Percentiles rank a stretch among this genome's conserved stretches.
These are phyloP conservation scores for Cephalophus harveyi DNA, from an alignment of 2,113 vertebrate species.

Conservation along the genomic window DNA sequence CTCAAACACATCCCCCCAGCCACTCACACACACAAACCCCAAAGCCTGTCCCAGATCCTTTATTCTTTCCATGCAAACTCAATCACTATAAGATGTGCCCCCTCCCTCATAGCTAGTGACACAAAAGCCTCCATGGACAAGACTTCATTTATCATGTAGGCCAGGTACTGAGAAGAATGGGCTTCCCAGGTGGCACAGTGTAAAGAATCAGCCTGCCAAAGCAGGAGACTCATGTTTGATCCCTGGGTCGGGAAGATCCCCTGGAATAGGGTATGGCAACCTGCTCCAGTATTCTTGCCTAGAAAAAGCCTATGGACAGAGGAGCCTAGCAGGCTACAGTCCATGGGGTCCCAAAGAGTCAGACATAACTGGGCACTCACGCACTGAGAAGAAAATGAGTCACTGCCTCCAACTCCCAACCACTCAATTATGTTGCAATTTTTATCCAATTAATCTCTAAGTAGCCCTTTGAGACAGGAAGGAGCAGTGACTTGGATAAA, in stretches of 20 bases:
- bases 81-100: not conserved
- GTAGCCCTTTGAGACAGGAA: not conserved
- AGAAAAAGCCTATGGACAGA: not conserved
- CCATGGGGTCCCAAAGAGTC: not conserved
- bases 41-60: not conserved
- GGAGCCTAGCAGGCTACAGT: not conserved
- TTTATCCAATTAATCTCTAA: conserved; percentile 13
- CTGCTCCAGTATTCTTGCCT: not conserved
- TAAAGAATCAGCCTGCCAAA: not conserved
- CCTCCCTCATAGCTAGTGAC: not conserved
- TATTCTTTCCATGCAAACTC: not conserved
- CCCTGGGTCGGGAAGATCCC: not conserved
- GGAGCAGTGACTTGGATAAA: not conserved
- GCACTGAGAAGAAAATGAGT: not conserved
- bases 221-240: not conserved
- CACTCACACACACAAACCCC: not conserved
- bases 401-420: not conserved
- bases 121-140: not conserved
- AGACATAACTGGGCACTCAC: not conserved
- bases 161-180: not conserved
- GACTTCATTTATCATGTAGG: not conserved
- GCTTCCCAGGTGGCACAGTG: not conserved
- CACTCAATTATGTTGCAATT: not conserved
- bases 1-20: not conserved
- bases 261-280: not conserved